Percentiles rank a stretch among this genome's conserved stretches.
Conservation (phyloP, 2,888 invertebrate species). For the Blastobasis adustella region DNA sequence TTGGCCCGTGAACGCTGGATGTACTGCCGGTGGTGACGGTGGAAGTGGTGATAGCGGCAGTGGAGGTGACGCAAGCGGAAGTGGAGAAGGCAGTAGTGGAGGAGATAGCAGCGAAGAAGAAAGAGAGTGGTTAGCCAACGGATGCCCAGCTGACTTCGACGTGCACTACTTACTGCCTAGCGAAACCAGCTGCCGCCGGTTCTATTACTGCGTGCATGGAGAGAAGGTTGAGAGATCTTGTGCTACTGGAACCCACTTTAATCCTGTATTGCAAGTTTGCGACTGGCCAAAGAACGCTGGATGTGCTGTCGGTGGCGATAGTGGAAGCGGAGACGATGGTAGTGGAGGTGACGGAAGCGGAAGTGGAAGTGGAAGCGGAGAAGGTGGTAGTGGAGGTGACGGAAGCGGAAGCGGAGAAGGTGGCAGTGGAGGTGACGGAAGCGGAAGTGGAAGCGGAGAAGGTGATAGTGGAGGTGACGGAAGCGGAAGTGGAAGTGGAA, state of each 20-base stretch:
- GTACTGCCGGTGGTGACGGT: conserved; percentile 8
- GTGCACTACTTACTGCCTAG: conserved; percentile 30
- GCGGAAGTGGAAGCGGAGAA: too few species aligned
- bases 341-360: too few species aligned
- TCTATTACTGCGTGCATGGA: conserved; percentile 40
- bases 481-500: too few species aligned
- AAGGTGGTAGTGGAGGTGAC: conserved; percentile 2
- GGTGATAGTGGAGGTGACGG: too few species aligned
- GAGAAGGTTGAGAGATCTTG: conserved; percentile 26
- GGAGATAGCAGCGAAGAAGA: neutral
- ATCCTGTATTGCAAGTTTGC: conserved; percentile 23
- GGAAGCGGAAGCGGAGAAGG: too few species aligned
- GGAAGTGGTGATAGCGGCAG: neutral
- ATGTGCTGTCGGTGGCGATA: too few species aligned
- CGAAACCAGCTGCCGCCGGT: conserved; percentile 31
- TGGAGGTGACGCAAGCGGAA: too few species aligned
- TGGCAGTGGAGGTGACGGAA: too few species aligned
- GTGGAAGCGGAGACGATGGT: too few species aligned
- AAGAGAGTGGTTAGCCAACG: conserved; percentile 16
- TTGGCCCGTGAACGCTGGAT: conserved; percentile 25
- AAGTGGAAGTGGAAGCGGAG: too few species aligned
- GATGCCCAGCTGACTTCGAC: conserved; percentile 26
- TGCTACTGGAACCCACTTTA: conserved; percentile 31
- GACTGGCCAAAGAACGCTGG: conserved; percentile 22
- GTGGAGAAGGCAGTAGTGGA: too few species aligned